phyloP scores from a whole-genome alignment of 2,797 vertebrate genomes.

The Eulemur mongoz region DNA sequence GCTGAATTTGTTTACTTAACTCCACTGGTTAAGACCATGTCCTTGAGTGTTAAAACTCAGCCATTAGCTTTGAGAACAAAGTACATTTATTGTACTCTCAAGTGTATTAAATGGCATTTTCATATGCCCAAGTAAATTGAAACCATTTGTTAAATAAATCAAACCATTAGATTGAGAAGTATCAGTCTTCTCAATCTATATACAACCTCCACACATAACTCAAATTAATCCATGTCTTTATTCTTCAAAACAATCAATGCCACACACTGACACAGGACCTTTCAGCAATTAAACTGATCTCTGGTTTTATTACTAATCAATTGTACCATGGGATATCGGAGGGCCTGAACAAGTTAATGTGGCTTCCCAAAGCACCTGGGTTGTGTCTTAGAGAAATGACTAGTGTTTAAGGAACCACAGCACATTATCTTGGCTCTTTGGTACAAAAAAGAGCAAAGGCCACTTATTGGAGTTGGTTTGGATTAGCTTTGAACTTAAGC shows the following conservation, averaged over 20 bases:
- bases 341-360: conserved; percentile 20
- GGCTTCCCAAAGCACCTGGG: conserved; percentile 9
- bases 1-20: conserved; percentile 37
- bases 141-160: conserved; percentile 30
- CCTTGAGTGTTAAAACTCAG: conserved; percentile 42
- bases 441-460: conserved; percentile 61
- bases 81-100: conserved; percentile 19
- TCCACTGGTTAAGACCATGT: conserved; percentile 11
- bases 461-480: conserved; percentile 8
- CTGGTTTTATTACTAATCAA: background rate
- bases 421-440: conserved; percentile 61
- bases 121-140: conserved; percentile 11
- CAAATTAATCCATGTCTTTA: conserved; percentile 23
- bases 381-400: conserved; percentile 25
- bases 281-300: conserved; percentile 42
- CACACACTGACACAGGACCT: conserved; percentile 11
- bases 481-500: conserved; percentile 24
- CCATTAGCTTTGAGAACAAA: conserved; percentile 46
- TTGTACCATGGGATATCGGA: background rate
- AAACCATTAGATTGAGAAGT: conserved; percentile 33
- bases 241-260: conserved; percentile 24
- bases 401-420: background rate
- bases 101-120: conserved; percentile 33
- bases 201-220: background rate
- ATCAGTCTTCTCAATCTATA: background rate